Evolutionary conservation across 2,888 invertebrate species (phyloP).

Genomic region (Drosophila affinis): DNA sequence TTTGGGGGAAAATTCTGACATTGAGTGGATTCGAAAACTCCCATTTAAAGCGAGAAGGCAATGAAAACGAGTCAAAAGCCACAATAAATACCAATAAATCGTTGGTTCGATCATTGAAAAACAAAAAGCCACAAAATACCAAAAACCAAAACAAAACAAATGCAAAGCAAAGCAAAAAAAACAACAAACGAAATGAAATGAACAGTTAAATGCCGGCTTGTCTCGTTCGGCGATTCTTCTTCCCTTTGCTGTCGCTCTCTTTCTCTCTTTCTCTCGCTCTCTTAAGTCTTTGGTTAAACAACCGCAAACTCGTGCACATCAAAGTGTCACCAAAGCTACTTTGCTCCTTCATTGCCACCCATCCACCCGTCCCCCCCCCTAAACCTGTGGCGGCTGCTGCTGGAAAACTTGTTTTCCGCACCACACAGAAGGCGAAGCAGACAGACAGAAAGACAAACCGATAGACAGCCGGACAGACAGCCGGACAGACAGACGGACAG

Average conservation of each 20-base stretch:
- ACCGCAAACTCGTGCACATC: conserved; percentile 4
- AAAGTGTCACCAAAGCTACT: conserved; percentile 36
- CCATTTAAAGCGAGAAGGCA: background rate
- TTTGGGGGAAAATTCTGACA: too few relatives aligned
- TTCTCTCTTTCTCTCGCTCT: background rate
- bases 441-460: background rate
- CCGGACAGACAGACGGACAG: conserved; percentile 2
- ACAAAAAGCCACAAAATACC: conserved; percentile 31
- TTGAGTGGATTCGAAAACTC: too few relatives aligned
- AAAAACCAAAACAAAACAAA: conserved; percentile 8
- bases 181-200: conserved; percentile 57
- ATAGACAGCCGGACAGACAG: too few relatives aligned
- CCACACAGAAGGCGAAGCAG: background rate
- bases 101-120: conserved; percentile 23
- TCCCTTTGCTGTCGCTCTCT: background rate
- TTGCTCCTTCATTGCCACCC: too few relatives aligned
- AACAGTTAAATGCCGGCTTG: conserved; percentile 54
- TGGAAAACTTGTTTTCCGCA: background rate
- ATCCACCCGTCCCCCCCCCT: background rate
- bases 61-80: background rate
- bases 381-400: background rate
- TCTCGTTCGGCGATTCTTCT: background rate
- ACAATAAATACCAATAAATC: conserved; percentile 41
- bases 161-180: conserved; percentile 19
- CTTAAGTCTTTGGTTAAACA: conserved; percentile 22